Conservation (phyloP, 2,113 vertebrate genomes). For the Gracilinanus agilis region DNA sequence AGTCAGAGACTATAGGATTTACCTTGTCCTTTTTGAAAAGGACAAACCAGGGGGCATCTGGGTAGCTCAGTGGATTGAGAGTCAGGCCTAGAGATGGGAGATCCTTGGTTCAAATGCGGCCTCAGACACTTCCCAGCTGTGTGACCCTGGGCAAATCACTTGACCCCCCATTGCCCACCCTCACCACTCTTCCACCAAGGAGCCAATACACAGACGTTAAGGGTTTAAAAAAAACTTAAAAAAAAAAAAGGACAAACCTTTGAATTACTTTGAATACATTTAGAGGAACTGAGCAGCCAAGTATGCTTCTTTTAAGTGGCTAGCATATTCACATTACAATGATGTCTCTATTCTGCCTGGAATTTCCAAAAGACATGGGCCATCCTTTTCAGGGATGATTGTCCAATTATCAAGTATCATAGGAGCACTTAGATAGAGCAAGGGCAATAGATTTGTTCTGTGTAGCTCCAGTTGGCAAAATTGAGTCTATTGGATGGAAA, state of each 20-base stretch:
- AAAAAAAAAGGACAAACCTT: constrained; percentile 38
- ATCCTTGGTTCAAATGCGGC: too few species aligned
- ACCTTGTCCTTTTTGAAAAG: constrained; percentile 38
- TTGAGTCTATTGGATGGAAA: not conserved
- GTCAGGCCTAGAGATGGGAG: too few species aligned
- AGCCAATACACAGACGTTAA: too few species aligned
- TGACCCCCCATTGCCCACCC: too few species aligned
- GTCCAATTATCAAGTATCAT: not conserved
- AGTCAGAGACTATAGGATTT: not conserved
- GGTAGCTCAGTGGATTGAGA: too few species aligned
- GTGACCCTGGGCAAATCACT: too few species aligned
- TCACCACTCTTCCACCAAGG: too few species aligned
- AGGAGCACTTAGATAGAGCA: not conserved
- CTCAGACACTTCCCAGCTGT: too few species aligned
- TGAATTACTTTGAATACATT: constrained; percentile 30
- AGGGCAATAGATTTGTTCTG: not conserved
- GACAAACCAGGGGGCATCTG: too few species aligned
- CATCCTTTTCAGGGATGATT: not conserved
- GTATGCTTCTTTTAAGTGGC: not conserved
- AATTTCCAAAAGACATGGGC: constrained; percentile 13
- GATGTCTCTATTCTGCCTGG: not conserved
- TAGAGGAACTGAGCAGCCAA: constrained; percentile 2
- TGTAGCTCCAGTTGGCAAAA: not conserved
- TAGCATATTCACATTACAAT: not conserved
- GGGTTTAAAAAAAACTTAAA: too few species aligned